phyloP scores from a whole-genome alignment of 2,888 invertebrate species.

The Eremobia ochroleuca region DNA sequence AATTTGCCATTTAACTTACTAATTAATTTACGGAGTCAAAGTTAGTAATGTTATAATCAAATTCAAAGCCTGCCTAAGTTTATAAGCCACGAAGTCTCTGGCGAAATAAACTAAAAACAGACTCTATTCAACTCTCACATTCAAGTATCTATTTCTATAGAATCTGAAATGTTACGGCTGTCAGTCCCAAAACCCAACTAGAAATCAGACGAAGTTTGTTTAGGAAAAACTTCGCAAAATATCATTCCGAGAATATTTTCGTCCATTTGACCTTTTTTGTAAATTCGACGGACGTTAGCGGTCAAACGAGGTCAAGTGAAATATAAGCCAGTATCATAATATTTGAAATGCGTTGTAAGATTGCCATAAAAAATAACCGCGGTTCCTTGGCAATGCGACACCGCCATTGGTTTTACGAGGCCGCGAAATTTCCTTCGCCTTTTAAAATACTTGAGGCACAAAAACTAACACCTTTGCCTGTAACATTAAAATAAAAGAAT shows the following conservation, averaged over 20 bases:
- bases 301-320: conserved; percentile 51
- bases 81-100: neutral
- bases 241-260: conserved; percentile 10
- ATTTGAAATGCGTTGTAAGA: conserved; percentile 33
- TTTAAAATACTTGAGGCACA: conserved; percentile 49
- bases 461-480: conserved; percentile 36
- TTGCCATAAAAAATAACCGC: conserved; percentile 68
- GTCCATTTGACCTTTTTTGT: conserved; percentile 22
- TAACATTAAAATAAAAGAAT: neutral
- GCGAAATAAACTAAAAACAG: conserved; percentile 9
- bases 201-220: conserved; percentile 27
- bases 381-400: conserved; percentile 58
- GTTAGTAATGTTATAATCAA: conserved; percentile 7
- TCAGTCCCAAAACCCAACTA: conserved; percentile 33
- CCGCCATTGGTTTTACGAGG: conserved; percentile 72
- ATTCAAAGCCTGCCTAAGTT: neutral
- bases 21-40: neutral
- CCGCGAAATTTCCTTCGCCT: conserved; percentile 71
- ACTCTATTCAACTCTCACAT: conserved; percentile 5
- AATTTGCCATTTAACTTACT: conserved; percentile 2
- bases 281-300: conserved; percentile 11
- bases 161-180: conserved; percentile 31
- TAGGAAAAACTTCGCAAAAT: conserved; percentile 22
- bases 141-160: conserved; percentile 3
- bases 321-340: conserved; percentile 29